Base-by-base conservation (phyloP, 2,797 vertebrate species). In the Chaetophractus vellerosus region DNA sequence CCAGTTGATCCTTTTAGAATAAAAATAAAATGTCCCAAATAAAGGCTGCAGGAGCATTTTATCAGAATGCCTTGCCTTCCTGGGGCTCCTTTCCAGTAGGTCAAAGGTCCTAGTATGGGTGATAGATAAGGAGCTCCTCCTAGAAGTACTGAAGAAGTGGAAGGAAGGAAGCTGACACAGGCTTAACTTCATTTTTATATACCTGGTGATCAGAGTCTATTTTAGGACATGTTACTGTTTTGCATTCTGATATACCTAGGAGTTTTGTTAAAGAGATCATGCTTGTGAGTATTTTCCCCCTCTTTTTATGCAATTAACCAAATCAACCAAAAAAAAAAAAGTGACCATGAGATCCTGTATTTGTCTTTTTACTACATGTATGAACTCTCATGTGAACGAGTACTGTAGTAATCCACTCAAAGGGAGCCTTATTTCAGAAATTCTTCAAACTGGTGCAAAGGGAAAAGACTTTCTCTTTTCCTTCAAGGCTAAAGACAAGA, bases 221-320 rank as follows among this genome's bases (percentile, higher is more conserved):
- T 86, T 81, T 92, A 97, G 89, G 96, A 96, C 69, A 86, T 93
- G 45, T 97, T 93, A 96, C 4, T 96, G 84, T 94, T 97, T 97
- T 98, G 95, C 97, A 92, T 97, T 95, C 96, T 98, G 84, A n/a
- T 97, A 90, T 98, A 94, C 95, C 95, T 95, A 94, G 90, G 96
- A 97, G 93, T 96, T 81, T 97, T 96, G 89, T 96, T 87, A 96
- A 97, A 96, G 96, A 91, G 95, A 96, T 97, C 83, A 81, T 94
- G 94, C 93, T 97, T 95, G 97, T 98, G 97, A 97, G 95, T 98
- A 97, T 97, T 96, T 97, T 96, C 86, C 97, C 97, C 97, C 82
- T 95, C 88, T 92, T 98, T 97, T 98, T 98, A 98, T 98, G 98
- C 97, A 98, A 97, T 96, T 97, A 97, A 98, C 97, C 95, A 97